These are phyloP conservation scores for Eulithis prunata DNA, from an alignment of 2,888 invertebrate species.

Conservation along the genomic window DNA sequence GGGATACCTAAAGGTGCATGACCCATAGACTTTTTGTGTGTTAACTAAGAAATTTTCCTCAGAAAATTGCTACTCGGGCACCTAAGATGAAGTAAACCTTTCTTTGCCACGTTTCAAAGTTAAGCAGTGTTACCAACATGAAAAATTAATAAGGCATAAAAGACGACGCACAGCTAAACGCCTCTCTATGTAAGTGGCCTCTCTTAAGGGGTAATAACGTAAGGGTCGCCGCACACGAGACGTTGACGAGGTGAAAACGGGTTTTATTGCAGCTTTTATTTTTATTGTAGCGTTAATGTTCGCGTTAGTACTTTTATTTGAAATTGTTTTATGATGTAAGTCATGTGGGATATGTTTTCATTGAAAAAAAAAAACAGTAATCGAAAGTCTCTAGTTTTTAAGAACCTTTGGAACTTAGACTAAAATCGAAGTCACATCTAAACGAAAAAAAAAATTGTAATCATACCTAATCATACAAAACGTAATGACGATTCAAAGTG, in stretches of 20 bases:
- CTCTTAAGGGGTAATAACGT: conserved; percentile 34
- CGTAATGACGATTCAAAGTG: too few species aligned
- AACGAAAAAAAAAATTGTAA: too few species aligned
- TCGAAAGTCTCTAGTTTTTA: too few species aligned
- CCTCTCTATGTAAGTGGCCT: conserved; percentile 36
- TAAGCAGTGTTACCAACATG: conserved; percentile 9
- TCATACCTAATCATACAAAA: too few species aligned
- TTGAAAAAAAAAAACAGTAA: too few species aligned
- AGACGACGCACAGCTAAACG: conserved; percentile 44
- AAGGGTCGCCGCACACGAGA: conserved; percentile 46
- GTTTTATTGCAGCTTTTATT: conserved; percentile 38
- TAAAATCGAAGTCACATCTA: too few species aligned
- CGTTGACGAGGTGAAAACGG: conserved; percentile 38
- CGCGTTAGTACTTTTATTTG: conserved; percentile 18
- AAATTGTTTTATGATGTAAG: conserved; percentile 11
- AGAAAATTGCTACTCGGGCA: too few species aligned
- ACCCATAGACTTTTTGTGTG: too few species aligned
- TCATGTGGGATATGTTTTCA: neutral
- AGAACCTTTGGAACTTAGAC: too few species aligned
- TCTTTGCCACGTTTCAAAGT: conserved; percentile 5
- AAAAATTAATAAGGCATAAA: conserved; percentile 40
- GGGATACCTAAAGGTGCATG: too few species aligned
- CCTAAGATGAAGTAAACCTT: neutral
- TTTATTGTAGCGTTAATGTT: conserved; percentile 37
- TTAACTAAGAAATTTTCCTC: too few species aligned